Base-by-base conservation (phyloP, 2,888 invertebrate species). In the Melieria omissa region DNA sequence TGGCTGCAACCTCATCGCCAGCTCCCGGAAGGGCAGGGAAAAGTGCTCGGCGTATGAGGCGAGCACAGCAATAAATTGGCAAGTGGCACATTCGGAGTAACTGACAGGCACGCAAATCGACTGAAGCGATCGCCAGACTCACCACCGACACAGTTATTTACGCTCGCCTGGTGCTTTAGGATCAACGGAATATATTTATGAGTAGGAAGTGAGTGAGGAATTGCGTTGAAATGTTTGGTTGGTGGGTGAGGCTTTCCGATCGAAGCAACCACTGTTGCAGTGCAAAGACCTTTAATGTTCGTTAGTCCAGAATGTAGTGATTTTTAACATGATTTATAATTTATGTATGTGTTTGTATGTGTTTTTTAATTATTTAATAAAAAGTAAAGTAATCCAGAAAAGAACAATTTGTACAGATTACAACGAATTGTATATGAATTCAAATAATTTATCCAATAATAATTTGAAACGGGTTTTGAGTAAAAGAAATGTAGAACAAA, bases 91-190 rank as follows among this genome's bases (percentile, higher is more conserved):
- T 74, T 67, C 73, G 71, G 65, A 76, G 73, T 81, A 81, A 83
- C 72, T 83, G 83, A 82, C 83, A 82, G 81, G 79, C 81, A 82
- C 81, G 81, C 81, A 83, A 82, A 78, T 78, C 80, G 29, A 42
- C 55, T 14, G 16, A 57, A n/a, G 52, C 12, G 14, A 8, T 52
- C 12, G 9, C 14, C 52, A n/a, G 52, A n/a, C 8, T 52, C n/a
- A 49, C 3, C 12, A 8, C 9, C 5, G 12, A n/a, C 9, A 9
- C 14, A 52, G 14, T 8, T 12, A 52, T 4, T 8, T 12, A 6
- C 49, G 12, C 52, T 52, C 14, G 52, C 12, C 16, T 16, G 2
- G 14, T 52, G 5, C 52, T 52, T 52, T 8, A 1, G 52, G 12
- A 52, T n/a, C 12, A 49, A 49, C 49, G 49, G 12, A 49, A 52